phyloP scores from a whole-genome alignment of 2,888 invertebrate species.

The Ommatoiulus sabulosus region DNA sequence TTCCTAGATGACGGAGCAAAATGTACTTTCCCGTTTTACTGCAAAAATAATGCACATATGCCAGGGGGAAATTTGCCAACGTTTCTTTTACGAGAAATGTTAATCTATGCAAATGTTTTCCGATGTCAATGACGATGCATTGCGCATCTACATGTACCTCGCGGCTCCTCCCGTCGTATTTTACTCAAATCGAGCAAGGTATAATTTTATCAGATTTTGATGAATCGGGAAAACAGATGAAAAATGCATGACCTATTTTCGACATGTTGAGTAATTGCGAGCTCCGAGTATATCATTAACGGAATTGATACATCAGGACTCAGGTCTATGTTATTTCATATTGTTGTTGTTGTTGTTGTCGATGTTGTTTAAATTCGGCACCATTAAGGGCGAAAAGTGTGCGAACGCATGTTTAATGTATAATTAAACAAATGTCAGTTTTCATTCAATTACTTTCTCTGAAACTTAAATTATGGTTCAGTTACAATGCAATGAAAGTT shows the following conservation, averaged over 20 bases:
- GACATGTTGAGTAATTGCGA: too few species aligned
- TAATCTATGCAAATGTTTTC: conserved; percentile 1
- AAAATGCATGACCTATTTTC: neutral
- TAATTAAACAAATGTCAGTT: too few species aligned
- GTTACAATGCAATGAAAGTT: too few species aligned
- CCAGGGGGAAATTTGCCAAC: neutral
- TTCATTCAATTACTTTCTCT: too few species aligned
- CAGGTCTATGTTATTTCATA: too few species aligned
- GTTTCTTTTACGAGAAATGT: neutral
- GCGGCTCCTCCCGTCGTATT: neutral
- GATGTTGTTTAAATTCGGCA: too few species aligned
- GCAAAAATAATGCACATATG: neutral
- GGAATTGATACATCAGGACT: too few species aligned
- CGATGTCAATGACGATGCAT: neutral
- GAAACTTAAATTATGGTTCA: too few species aligned
- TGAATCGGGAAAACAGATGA: neutral
- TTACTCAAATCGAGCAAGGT: neutral
- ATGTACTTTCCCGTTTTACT: neutral
- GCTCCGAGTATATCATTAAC: too few species aligned
- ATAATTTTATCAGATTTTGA: neutral
- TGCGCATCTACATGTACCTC: neutral
- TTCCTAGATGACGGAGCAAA: neutral
- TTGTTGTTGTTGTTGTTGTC: too few species aligned
- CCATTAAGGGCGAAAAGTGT: too few species aligned
- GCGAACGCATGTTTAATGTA: too few species aligned